phyloP scores from a whole-genome alignment of 2,797 vertebrate species.

The Scarus forsteni region DNA sequence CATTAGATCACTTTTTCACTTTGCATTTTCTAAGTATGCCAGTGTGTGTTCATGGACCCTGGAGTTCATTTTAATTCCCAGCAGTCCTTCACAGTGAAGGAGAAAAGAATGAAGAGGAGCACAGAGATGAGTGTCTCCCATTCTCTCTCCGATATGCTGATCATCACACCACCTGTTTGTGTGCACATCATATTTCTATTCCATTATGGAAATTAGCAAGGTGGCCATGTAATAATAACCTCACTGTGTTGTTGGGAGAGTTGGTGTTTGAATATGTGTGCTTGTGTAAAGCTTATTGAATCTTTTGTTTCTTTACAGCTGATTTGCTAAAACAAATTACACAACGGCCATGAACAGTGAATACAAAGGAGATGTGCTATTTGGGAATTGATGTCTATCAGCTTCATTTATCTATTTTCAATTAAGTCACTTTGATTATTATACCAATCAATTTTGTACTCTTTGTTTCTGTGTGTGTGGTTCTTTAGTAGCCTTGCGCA shows the following conservation, averaged over 20 bases:
- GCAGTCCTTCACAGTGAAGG: slow-evolving; percentile 40
- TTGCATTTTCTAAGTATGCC: slow-evolving; percentile 12
- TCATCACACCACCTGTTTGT: slow-evolving; percentile 48
- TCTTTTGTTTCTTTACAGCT: slow-evolving; percentile 12
- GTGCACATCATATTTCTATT: slow-evolving; percentile 56
- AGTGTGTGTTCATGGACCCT: background rate
- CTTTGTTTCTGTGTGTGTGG: too few species aligned
- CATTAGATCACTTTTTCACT: background rate
- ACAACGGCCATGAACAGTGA: background rate
- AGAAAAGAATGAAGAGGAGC: slow-evolving; percentile 48
- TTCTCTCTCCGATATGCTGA: slow-evolving; percentile 37
- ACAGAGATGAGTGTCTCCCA: slow-evolving; percentile 42
- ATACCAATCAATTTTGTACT: background rate
- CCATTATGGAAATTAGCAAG: slow-evolving; percentile 48
- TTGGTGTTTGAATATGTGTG: background rate
- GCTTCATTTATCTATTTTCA: background rate
- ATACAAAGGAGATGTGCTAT: background rate
- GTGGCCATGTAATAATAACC: slow-evolving; percentile 35
- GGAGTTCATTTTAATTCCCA: slow-evolving; percentile 51
- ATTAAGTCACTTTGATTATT: background rate
- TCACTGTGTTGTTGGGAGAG: slow-evolving; percentile 7
- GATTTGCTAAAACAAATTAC: slow-evolving; percentile 19
- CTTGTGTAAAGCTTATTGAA: slow-evolving; percentile 5
- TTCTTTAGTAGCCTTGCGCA: too few species aligned
- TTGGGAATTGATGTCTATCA: background rate